Evolutionary conservation across 2,888 invertebrate genomes (phyloP).

Genomic region (Nephrocerus scutellatus): DNA sequence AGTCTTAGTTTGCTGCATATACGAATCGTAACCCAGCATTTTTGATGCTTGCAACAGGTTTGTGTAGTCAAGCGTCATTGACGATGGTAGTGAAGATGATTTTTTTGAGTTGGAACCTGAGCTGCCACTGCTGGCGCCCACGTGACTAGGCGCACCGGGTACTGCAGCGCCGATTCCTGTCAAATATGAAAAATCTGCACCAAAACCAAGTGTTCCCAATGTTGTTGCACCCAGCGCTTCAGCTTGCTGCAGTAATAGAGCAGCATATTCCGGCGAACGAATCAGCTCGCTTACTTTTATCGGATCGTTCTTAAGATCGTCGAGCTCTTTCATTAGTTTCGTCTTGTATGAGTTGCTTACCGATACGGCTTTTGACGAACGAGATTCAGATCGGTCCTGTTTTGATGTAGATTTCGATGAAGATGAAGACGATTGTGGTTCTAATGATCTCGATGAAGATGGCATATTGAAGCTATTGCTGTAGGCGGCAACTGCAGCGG

Average conservation of each 20-base stretch:
- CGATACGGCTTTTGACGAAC: conserved; percentile 36
- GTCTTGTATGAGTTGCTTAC: conserved; percentile 45
- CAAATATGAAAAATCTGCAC: conserved; percentile 42
- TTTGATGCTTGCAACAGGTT: conserved; percentile 45
- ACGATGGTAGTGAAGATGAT: conserved; percentile 30
- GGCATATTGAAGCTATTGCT: conserved; percentile 40
- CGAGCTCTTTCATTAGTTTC: conserved; percentile 45
- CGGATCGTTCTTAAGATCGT: conserved; percentile 46
- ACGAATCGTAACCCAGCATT: conserved; percentile 44
- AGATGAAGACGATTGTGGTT: conserved; percentile 29
- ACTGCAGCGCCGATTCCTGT: conserved; percentile 32
- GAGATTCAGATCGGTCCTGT: conserved; percentile 32
- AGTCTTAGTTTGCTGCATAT: conserved; percentile 41
- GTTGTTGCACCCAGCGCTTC: conserved; percentile 46
- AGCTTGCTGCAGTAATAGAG: conserved; percentile 45
- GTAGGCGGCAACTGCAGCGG: conserved; percentile 38
- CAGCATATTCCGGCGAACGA: conserved; percentile 47
- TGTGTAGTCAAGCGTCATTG: conserved; percentile 41
- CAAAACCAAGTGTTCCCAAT: conserved; percentile 43
- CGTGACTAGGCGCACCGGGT: conserved; percentile 11
- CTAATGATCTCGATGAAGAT: conserved; percentile 23
- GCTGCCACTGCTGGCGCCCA: conserved; percentile 15
- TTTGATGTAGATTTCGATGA: conserved; percentile 36
- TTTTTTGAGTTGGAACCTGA: conserved; percentile 25
- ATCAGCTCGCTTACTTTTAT: conserved; percentile 46